Conservation (phyloP, 2,113 vertebrate genomes). For the Plecturocebus donacophilus region DNA sequence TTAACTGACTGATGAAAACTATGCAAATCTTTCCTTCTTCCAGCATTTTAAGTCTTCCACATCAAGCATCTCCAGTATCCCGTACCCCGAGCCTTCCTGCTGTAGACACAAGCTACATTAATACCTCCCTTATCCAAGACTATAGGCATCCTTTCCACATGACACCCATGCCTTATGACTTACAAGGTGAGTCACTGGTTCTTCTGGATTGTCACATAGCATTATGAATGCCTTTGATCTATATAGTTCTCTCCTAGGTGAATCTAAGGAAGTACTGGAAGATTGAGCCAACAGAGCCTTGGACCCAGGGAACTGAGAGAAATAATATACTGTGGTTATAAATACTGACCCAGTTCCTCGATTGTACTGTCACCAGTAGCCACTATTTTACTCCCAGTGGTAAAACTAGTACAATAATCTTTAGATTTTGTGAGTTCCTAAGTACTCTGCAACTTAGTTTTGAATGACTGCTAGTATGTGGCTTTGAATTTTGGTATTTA, state of each 20-base stretch:
- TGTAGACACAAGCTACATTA: constrained; percentile 96
- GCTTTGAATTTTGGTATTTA: constrained; percentile 8
- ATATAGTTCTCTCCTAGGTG: not conserved
- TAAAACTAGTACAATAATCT: not conserved
- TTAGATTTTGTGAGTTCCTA: not conserved
- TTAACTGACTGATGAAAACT: constrained; percentile 15
- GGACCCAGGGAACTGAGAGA: not conserved
- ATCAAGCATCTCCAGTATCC: constrained; percentile 95
- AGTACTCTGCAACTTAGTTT: not conserved
- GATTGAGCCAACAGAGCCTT: not conserved
- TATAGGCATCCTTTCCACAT: constrained; percentile 97
- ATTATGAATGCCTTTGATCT: constrained; percentile 1
- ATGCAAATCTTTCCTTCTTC: constrained; percentile 36
- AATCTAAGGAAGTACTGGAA: not conserved
- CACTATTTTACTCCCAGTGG: not conserved
- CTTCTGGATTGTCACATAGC: not conserved
- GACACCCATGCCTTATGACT: constrained; percentile 93
- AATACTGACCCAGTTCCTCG: not conserved
- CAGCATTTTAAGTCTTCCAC: constrained; percentile 93
- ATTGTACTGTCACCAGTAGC: not conserved
- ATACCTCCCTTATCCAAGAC: constrained; percentile 96
- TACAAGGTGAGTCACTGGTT: constrained; percentile 89
- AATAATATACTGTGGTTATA: not conserved
- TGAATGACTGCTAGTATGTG: not conserved
- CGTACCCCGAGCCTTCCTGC: constrained; percentile 95